phyloP scores from a whole-genome alignment of 2,797 vertebrate genomes.

The Trachops cirrhosus region DNA sequence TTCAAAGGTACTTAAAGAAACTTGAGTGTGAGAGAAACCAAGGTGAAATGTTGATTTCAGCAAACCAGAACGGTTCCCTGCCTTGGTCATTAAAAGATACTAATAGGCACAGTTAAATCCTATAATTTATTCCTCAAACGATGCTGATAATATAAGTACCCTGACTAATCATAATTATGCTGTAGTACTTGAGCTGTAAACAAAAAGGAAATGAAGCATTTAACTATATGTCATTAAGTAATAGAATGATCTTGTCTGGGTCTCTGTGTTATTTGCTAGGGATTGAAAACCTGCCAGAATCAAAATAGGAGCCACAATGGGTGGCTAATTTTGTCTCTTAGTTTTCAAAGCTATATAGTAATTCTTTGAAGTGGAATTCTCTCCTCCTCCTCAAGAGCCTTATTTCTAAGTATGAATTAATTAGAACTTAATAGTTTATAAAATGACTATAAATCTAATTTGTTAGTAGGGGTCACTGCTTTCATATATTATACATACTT shows the following conservation, averaged over 20 bases:
- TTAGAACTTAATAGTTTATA: conserved; percentile 68
- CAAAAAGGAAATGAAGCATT: conserved; percentile 73
- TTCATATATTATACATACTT: background rate
- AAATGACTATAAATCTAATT: conserved; percentile 68
- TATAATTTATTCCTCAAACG: conserved; percentile 72
- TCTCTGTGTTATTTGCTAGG: conserved; percentile 61
- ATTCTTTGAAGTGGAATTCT: conserved; percentile 45
- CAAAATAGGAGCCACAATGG: conserved; percentile 71
- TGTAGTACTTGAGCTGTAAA: conserved; percentile 68
- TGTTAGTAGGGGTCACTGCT: conserved; percentile 49
- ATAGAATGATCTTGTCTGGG: conserved; percentile 59
- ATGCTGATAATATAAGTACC: conserved; percentile 70
- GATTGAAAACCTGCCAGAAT: conserved; percentile 68
- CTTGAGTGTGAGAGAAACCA: conserved; percentile 24
- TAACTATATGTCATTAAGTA: conserved; percentile 68
- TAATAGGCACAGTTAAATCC: conserved; percentile 69
- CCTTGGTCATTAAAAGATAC: conserved; percentile 72
- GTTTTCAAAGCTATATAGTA: conserved; percentile 60
- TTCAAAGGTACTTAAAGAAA: conserved; percentile 41
- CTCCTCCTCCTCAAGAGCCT: conserved; percentile 38
- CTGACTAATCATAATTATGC: conserved; percentile 71
- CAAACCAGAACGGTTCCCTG: conserved; percentile 63
- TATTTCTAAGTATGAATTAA: conserved; percentile 70
- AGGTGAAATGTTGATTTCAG: conserved; percentile 58
- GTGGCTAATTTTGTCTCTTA: conserved; percentile 72